These are phyloP conservation scores for Hemitrygon akajei DNA, from an alignment of 2,797 vertebrate genomes.

Conservation along the genomic window DNA sequence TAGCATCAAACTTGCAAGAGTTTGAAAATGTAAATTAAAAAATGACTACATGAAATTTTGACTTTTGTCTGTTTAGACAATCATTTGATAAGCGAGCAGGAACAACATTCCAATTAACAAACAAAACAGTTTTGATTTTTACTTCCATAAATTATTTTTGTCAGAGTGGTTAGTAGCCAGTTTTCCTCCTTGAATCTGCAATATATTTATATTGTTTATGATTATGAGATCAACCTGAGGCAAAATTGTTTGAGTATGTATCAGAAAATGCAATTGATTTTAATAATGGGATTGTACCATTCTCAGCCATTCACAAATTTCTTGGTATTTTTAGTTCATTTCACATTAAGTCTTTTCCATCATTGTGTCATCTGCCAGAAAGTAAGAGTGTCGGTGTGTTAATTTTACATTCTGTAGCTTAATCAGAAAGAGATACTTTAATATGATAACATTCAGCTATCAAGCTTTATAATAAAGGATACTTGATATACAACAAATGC, in stretches of 20 bases:
- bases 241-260: neutral
- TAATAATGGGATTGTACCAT: neutral
- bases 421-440: too few species aligned
- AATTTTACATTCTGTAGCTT: neutral
- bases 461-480: neutral
- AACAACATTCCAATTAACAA: neutral
- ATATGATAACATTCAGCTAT: neutral
- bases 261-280: neutral
- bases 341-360: neutral
- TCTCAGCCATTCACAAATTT: neutral
- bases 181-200: neutral
- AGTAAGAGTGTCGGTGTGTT: neutral
- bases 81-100: neutral
- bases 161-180: neutral
- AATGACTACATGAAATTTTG: neutral
- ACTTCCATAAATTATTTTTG: neutral
- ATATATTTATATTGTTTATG: neutral
- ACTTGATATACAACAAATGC: neutral
- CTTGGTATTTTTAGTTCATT: neutral
- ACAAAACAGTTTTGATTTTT: neutral
- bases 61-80: neutral
- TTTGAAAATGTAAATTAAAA: neutral
- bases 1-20: neutral
- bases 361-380: neutral
- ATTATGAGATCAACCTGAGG: neutral